Base-by-base conservation (phyloP, 2,113 vertebrate genomes). In the Bothrops jararaca region DNA sequence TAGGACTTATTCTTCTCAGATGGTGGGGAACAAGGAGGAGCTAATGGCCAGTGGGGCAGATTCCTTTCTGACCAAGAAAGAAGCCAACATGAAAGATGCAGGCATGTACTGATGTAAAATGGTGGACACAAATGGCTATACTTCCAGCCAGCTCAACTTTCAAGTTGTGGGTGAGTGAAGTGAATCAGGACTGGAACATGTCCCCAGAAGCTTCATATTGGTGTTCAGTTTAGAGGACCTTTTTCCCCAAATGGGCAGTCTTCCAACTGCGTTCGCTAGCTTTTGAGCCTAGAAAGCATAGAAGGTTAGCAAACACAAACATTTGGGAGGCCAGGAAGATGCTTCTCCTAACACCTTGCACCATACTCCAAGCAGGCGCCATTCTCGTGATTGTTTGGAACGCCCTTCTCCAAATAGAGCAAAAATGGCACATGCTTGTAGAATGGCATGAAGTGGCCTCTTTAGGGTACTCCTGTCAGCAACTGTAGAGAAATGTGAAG, bases 101-200 rank as follows among this genome's bases (percentile, higher is more conserved):
- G 93, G 93, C 26, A 86, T 6, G 56, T 94, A 94, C 3, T 58
- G 85, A 18, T 94, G 93, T 42, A 48, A 92, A 74, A 92, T 92
- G 89, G 29, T 69, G 1, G 29, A 50, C 22, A 0, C 42, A 3
- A 0, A 7, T 0, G 85, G 58, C 48, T 0, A 8, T 12, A 9
- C 1, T 1, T 24, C 45, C 48, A 90, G 91, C 42, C 0, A 42
- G 58, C 58, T 94, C 18, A 23, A 58, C 11, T 94, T 94, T 91
- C 39, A 52, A 13, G 93, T 94, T n/a, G 10, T 18, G 42, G 93
- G 93, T 92, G 57, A 58, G 91, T 57, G 50, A 15, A 48, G 12
- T 23, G 24, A 89, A 50, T 34, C 6, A 22, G 34, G 39, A 42
- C 18, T 11, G 20, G 26, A 18, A 58, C 52, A 1, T 1, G 1